phyloP scores from a whole-genome alignment of 2,113 vertebrate genomes.

The Loxodonta africana region DNA sequence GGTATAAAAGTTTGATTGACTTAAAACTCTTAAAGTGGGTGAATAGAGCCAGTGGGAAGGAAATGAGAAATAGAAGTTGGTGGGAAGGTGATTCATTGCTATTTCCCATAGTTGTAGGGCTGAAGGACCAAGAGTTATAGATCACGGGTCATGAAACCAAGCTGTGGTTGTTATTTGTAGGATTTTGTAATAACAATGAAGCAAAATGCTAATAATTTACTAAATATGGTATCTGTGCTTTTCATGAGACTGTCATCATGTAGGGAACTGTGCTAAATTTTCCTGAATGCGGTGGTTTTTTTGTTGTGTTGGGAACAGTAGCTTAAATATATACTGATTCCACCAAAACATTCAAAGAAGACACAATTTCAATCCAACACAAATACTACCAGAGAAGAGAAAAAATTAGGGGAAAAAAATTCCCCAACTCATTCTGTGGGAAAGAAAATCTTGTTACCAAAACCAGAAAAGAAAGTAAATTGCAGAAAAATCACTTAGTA shows the following conservation, averaged over 20 bases:
- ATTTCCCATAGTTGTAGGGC: neutral
- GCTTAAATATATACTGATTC: neutral
- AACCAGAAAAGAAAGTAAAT: too few relatives aligned
- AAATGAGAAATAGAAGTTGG: neutral
- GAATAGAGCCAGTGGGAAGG: slow-evolving; percentile 54
- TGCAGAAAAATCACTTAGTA: neutral
- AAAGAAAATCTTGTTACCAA: too few relatives aligned
- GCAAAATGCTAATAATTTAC: neutral
- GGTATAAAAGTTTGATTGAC: slow-evolving; percentile 75
- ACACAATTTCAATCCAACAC: too few relatives aligned
- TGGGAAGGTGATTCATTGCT: slow-evolving; percentile 32
- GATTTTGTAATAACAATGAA: neutral
- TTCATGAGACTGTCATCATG: neutral
- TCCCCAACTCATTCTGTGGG: too few relatives aligned
- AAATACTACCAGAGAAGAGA: too few relatives aligned
- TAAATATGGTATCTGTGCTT: neutral
- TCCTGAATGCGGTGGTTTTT: neutral
- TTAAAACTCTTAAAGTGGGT: slow-evolving; percentile 61
- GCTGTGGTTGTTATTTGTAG: neutral
- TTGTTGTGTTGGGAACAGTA: neutral
- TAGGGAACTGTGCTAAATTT: neutral
- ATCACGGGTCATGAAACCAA: neutral
- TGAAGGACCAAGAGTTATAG: neutral
- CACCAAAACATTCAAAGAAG: too few relatives aligned
- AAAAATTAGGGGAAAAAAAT: too few relatives aligned